Evolutionary conservation across 1,140 invertebrate species (phyloP), one percentile per base, ranked within the genome.

Genomic region (Trachymyrmex septentrionalis): DNA sequence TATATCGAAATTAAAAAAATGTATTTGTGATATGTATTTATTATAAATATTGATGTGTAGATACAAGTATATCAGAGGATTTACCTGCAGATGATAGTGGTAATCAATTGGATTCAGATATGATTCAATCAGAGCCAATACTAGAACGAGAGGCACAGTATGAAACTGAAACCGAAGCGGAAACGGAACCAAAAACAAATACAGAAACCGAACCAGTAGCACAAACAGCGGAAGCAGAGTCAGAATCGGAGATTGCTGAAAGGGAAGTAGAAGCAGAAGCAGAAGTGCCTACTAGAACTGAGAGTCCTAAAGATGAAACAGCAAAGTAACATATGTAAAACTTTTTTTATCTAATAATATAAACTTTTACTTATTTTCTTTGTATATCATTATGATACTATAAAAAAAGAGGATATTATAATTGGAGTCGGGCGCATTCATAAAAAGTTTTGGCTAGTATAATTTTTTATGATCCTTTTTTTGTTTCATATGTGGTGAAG

Each of bases 281-380:
- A 80, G 67, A 86, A 91, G 89, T 91, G 87, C 85, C 87, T 91
- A 89, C 71, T 55, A 84, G 76, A 63, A 85, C 44, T 21, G 89
- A 85, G 21, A 88, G 63, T 81, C 67, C 80, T 59, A 91, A 90
- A 57, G 50, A 91, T 7, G 75, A 82, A 12, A 77, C 87, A 63
- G 53, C 66, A 76, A 91, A 91, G 87, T 89, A 91, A 91, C 48
- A 85, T 30, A 90, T 64, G 73, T 85, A 73, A 85, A 64, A 50
- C 48, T 30, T 89, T 85, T 86, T 86, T 67, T 87, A 75, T 86
- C 57, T 71, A 53, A 78, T 57, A 84, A 88, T 61, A 34, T 76
- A 55, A 69, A 85, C 53, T 53, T 30, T 73, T 61, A 30, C 59
- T 88, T 87, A 77, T 61, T 82, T 78, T 78, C 53, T 77, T 55